Conservation (phyloP, 2,888 invertebrate species). For the Caenorhabditis sp. region DNA sequence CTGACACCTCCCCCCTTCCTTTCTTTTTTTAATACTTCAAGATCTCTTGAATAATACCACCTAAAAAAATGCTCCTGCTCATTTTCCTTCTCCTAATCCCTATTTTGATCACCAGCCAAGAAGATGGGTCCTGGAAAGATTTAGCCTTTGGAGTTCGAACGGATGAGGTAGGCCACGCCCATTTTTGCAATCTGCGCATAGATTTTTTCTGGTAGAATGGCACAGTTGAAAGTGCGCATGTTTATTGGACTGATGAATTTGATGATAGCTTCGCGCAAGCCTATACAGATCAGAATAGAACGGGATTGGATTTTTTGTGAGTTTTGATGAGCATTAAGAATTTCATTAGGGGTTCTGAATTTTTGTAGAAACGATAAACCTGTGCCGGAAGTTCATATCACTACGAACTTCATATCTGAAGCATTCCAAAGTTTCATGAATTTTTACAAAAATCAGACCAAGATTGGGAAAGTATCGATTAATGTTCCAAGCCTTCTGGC, state of each 20-base stretch:
- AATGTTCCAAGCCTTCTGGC: conserved; percentile 1
- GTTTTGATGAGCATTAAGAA: too few relatives aligned
- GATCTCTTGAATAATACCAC: too few relatives aligned
- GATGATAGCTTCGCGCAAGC: conserved; percentile 31
- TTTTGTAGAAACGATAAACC: conserved; percentile 1
- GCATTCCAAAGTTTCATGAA: conserved; percentile 23
- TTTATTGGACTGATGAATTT: conserved; percentile 30
- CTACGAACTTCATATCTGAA: background rate
- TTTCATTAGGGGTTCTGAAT: too few relatives aligned
- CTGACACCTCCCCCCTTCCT: too few relatives aligned
- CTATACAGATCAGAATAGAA: conserved; percentile 21
- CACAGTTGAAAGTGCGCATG: conserved; percentile 28
- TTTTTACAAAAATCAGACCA: conserved; percentile 27
- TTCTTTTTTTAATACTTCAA: too few relatives aligned
- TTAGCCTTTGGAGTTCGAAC: background rate
- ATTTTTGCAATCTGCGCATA: background rate
- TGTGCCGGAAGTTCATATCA: background rate
- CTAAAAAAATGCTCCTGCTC: too few relatives aligned
- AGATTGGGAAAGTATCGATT: conserved; percentile 15
- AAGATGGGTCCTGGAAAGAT: background rate
- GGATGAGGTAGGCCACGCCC: background rate
- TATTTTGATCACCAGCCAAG: background rate
- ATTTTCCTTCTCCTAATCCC: background rate
- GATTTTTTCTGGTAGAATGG: conserved; percentile 15
- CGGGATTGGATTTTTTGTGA: conserved; percentile 19